phyloP scores from a whole-genome alignment of 2,113 vertebrate genomes.

The Grammomys dolichurus region DNA sequence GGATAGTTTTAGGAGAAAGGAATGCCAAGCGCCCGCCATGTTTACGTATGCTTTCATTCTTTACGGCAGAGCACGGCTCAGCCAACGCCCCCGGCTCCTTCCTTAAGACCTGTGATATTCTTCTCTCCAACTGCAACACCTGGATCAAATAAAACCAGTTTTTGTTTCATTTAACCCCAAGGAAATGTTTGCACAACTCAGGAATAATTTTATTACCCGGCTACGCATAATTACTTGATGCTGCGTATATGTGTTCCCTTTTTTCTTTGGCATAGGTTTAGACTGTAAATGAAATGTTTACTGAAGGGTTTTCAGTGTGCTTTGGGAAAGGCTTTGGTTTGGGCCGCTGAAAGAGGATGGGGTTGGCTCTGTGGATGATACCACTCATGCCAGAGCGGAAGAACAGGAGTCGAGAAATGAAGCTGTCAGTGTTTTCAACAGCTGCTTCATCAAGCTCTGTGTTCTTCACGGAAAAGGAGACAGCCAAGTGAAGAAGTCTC shows the following conservation, averaged over 20 bases:
- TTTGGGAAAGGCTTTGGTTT: slow-evolving; percentile 20
- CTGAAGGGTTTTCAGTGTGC: background rate
- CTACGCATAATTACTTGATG: slow-evolving; percentile 51
- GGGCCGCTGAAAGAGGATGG: slow-evolving; percentile 49
- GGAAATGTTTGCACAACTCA: slow-evolving; percentile 59
- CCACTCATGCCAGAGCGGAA: slow-evolving; percentile 60
- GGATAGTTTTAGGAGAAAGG: slow-evolving; percentile 39
- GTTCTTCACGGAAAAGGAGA: slow-evolving; percentile 3
- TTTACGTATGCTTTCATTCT: background rate
- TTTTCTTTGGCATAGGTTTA: slow-evolving; percentile 40
- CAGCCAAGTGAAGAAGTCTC: background rate
- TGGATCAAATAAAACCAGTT: slow-evolving; percentile 25
- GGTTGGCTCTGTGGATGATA: background rate
- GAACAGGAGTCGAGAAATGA: slow-evolving; percentile 77
- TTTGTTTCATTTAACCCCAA: slow-evolving; percentile 75
- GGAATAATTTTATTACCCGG: slow-evolving; percentile 44
- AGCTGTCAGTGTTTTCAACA: slow-evolving; percentile 74
- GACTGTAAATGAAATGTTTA: slow-evolving; percentile 70
- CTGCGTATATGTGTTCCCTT: slow-evolving; percentile 21
- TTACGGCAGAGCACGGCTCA: background rate
- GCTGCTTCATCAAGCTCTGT: slow-evolving; percentile 62
- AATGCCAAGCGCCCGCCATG: background rate
- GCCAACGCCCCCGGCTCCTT: background rate
- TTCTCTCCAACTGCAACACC: background rate
- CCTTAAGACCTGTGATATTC: background rate